Base-by-base conservation (phyloP, 2,888 invertebrate genomes). In the Plebejus anna region DNA sequence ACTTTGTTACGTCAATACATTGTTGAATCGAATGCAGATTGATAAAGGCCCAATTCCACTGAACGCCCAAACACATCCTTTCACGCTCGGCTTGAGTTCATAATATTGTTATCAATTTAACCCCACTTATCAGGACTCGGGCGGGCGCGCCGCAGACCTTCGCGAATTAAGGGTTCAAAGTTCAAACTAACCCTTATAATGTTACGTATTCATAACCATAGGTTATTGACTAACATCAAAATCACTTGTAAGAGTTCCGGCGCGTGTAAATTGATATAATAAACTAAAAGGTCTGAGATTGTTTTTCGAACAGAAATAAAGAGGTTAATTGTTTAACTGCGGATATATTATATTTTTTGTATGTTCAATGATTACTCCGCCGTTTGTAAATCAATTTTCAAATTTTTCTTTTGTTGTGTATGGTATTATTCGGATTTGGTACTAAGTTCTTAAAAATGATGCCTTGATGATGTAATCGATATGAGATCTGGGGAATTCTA, bases 121-220 rank as follows among this genome's bases (percentile, higher is more conserved):
- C 72, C 72, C 72, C 72, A 72, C 42, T 72, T 72, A 51, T 51
- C 72, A 28, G 51, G 13, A 72, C 72, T 72, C 51, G 72, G 47
- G n/a, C 38, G 36, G 47, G n/a, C 9, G 71, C 42, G n/a, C 72
- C 72, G 28, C 51, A 72, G 51, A 72, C 72, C 72, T 72, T 72
- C 22, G 22, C 71, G 28, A 51, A 72, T 72, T 72, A 32, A 72
- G 42, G 42, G 42, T 47, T 47, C 72, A 72, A 72, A 47, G 72
- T 72, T 72, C 72, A 72, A 72, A 28, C 72, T 72, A 72, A 47
- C 42, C 72, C 72, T 72, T 47, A 47, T 22, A 72, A 72, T 47
- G 47, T 72, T 72, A 72, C 51, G 72, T 72, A 72, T 72, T 72
- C 72, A 72, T 72, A 72, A 72, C 47, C 47, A 51, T 72, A 28